Base-by-base conservation (phyloP, 2,113 vertebrate genomes). In the Proteles cristata region DNA sequence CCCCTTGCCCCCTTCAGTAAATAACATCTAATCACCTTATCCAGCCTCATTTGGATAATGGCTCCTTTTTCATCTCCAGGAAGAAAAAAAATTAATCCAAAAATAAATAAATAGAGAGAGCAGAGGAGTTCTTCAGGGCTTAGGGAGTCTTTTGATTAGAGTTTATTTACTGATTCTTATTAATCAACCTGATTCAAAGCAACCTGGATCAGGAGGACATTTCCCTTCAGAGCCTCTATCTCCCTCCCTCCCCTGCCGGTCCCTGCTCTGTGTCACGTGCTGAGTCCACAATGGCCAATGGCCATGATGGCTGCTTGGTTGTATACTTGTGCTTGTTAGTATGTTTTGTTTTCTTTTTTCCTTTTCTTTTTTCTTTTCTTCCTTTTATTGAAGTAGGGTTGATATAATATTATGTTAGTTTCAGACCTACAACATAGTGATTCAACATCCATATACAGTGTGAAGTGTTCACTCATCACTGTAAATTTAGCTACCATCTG, bases 1-100 rank as follows among this genome's bases (percentile, higher is more conserved):
- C 39, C 35, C 71, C 88, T 74, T 98, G 91, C 84, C 94, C 95
- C 96, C 97, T 98, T 98, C 98, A 99, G 98, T 99, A 99, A 99
- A 99, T 99, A 99, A 99, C 3, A 26, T 99, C 98, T 99, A 99
- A 99, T 99, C 98, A 98, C 98, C 98, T 99, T 98, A 98, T 97
- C 97, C 97, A 98, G 95, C 97, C 98, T 99, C 98, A 99, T 99
- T 99, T 99, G 97, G 97, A 95, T 99, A 99, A 99, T 99, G 98
- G 98, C 55, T 95, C 88, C 80, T 98, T 98, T 98, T 98, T 98
- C 96, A 98, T 96, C 96, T 92, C 71, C 94, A 97, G 97, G 97
- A 87, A 97, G 91, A 77, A 95, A 96, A 85, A 85, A 96, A 97
- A 95, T 93, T 98, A 99, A 99, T 98, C 97, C 95, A 96, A 45